These are phyloP conservation scores for Coelopa frigida DNA, from an alignment of 1,140 invertebrate species.

Conservation along the genomic window DNA sequence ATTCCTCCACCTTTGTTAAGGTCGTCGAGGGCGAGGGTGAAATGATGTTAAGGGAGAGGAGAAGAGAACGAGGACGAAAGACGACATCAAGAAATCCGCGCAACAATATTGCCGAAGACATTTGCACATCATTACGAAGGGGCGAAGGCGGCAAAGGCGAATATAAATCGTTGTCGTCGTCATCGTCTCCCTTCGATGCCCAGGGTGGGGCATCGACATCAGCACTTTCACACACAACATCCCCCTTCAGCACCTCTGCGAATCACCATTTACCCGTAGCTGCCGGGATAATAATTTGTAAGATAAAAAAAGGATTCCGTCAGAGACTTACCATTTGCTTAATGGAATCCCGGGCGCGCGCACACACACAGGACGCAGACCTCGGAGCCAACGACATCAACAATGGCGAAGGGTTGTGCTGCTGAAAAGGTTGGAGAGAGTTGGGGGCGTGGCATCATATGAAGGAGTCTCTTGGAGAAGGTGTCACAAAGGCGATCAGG, in stretches of 20 bases:
- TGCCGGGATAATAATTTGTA: not conserved
- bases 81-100: not conserved
- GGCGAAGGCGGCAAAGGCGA: not conserved
- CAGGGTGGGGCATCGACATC: constrained; percentile 1
- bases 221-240: not conserved
- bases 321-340: constrained; percentile 9
- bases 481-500: not conserved
- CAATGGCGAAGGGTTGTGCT: not conserved
- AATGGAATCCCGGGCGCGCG: constrained; percentile 6
- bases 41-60: not conserved
- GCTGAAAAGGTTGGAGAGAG: not conserved
- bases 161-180: too few species aligned
- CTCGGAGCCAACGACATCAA: not conserved
- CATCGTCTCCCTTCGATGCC: too few species aligned
- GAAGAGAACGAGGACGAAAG: not conserved
- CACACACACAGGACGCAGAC: not conserved
- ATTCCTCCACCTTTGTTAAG: not conserved
- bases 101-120: constrained; percentile 6
- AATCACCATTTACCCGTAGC: too few species aligned
- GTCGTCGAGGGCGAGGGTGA: constrained; percentile 1
- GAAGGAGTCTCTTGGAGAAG: not conserved
- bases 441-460: not conserved
- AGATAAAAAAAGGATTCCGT: constrained; percentile 2
- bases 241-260: too few species aligned
- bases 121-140: constrained; percentile 10